Evolutionary conservation across 2,888 invertebrate species (phyloP).

Genomic region (Sminthurides aquaticus): DNA sequence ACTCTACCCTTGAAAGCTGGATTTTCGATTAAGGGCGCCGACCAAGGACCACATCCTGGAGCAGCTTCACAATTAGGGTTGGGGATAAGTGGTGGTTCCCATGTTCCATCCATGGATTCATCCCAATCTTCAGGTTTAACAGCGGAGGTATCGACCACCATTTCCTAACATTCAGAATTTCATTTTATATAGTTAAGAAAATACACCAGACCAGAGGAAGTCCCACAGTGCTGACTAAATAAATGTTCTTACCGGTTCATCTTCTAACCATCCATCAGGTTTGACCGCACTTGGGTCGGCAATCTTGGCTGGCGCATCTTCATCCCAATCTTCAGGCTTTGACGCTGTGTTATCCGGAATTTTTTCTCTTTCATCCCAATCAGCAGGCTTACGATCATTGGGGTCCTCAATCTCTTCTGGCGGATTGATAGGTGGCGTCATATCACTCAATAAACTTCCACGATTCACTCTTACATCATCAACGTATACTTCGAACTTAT

Average conservation of each 20-base stretch:
- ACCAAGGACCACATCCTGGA: constrained; percentile 89
- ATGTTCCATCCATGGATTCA: constrained; percentile 95
- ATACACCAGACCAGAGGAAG: constrained; percentile 47
- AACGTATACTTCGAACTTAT: constrained; percentile 36
- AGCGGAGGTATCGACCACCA: constrained; percentile 71
- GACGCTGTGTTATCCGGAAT: constrained; percentile 79
- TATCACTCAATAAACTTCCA: constrained; percentile 80
- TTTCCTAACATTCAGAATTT: too few relatives aligned
- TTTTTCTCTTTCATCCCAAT: constrained; percentile 95
- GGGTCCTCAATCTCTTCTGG: constrained; percentile 90
- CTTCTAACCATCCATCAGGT: constrained; percentile 87
- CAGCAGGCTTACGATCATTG: constrained; percentile 66
- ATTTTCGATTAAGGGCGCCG: constrained; percentile 74
- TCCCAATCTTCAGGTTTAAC: constrained; percentile 91
- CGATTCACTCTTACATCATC: constrained; percentile 56
- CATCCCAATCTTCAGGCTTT: constrained; percentile 97
- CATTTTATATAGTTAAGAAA: constrained; percentile 2
- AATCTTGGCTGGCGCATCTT: constrained; percentile 82
- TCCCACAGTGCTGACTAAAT: background rate
- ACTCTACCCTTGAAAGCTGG: constrained; percentile 83
- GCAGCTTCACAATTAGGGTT: constrained; percentile 76
- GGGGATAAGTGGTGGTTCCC: constrained; percentile 89
- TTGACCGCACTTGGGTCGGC: constrained; percentile 73
- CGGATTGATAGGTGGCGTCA: constrained; percentile 90
- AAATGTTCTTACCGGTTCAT: constrained; percentile 65